Base-by-base conservation (phyloP, 2,797 vertebrate species). In the Hyperoplus immaculatus region DNA sequence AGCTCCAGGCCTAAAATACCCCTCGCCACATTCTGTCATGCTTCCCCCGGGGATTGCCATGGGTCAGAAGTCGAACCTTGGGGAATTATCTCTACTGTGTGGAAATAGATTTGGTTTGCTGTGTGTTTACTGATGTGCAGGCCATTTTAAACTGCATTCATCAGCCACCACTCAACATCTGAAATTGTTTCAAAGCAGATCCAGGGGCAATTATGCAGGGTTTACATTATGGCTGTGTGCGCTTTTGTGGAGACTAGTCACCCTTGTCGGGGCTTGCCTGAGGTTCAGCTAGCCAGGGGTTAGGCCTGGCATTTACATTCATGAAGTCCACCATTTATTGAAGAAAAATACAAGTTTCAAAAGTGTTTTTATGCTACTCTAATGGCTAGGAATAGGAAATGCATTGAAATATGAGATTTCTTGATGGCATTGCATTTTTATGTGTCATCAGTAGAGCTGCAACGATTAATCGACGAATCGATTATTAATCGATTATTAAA, bases 1-100 rank as follows among this genome's bases (percentile, higher is more conserved):
- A 88, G 85, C 78, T 76, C 58, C 70, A 16, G 62, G 90, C 93
- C 83, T 90, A 93, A 95, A 95, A 94, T 94, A 94, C 69, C 78
- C 29, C 79, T 0, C 2, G 9, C 76, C 55, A 47, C 87, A 91
- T 91, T 91, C 90, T 92, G 85, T 81, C 80, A 81, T 78, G 80
- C 64, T 69, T 88, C 83, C 84, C 83, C n/a, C 1, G 66, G 82
- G 75, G 84, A 85, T 67, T 38, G 77, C 81, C 63, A 29, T 57
- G 77, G 75, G 83, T 82, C 89, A 74, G 67, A 82, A 81, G 89
- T 78, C 77, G 68, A 65, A 63, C 75, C 81, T 62, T 63, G 7
- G 75, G 85, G 92, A 89, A 78, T 84, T 29, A 58, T 73, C 80
- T 71, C 45, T 74, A 68, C 68, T 84, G 83, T 81, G 82, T 83